Evolutionary conservation across 2,888 invertebrate genomes (phyloP).

Genomic region (Theretra japonica): DNA sequence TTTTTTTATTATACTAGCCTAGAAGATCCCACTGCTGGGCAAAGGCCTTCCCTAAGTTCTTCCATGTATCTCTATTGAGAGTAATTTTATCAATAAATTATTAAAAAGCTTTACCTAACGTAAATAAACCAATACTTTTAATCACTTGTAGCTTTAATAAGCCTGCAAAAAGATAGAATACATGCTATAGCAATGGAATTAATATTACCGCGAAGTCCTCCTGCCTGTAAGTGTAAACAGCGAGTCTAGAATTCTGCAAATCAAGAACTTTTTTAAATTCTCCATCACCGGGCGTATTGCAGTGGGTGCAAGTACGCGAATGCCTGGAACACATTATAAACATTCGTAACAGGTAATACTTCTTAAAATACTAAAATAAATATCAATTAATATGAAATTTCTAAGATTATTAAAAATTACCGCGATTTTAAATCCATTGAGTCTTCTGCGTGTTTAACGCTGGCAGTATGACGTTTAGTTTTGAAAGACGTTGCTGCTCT

Average conservation of each 20-base stretch:
- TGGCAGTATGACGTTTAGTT: background rate
- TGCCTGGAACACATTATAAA: constrained; percentile 2
- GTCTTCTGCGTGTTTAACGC: background rate
- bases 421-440: background rate
- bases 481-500: too few species aligned
- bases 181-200: background rate
- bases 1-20: too few species aligned
- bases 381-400: background rate
- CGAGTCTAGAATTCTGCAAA: constrained; percentile 45
- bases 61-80: too few species aligned
- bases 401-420: background rate
- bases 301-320: constrained; percentile 30
- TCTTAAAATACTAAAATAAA: background rate
- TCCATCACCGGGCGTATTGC: constrained; percentile 2
- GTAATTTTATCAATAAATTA: too few species aligned
- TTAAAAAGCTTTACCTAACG: too few species aligned
- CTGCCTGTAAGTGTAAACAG: constrained; percentile 44
- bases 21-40: too few species aligned
- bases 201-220: constrained; percentile 33
- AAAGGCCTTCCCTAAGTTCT: too few species aligned
- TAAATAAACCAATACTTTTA: too few species aligned
- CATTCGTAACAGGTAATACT: background rate
- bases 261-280: constrained; percentile 49
- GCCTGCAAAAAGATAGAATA: background rate
- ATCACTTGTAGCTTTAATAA: too few species aligned